phyloP scores from a whole-genome alignment of 2,113 vertebrate species.

The Oryzias curvinotus region DNA sequence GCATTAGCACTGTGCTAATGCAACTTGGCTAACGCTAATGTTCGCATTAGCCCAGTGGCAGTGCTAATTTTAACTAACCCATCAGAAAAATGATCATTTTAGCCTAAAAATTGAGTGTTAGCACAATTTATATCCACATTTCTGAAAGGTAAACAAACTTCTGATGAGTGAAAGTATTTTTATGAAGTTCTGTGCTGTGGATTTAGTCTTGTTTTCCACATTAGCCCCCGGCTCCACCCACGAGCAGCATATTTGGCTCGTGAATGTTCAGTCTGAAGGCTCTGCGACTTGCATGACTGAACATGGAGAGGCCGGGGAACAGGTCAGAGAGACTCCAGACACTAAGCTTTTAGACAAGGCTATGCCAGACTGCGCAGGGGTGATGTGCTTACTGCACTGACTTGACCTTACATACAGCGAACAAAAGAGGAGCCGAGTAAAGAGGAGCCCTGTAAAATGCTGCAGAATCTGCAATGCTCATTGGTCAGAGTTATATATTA shows the following conservation, averaged over 20 bases:
- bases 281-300: slow-evolving; percentile 66
- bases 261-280: slow-evolving; percentile 60
- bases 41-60: no score
- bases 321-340: slow-evolving; percentile 53
- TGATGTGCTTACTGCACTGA: slow-evolving; percentile 48
- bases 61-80: no score
- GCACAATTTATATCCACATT: no score
- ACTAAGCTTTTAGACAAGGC: slow-evolving; percentile 58
- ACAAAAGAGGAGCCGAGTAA: slow-evolving; percentile 41
- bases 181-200: no score
- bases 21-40: no score
- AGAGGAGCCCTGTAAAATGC: slow-evolving; percentile 40
- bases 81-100: no score
- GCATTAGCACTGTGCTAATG: no score
- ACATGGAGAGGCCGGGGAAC: slow-evolving; percentile 50
- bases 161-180: no score
- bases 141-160: no score
- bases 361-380: slow-evolving; percentile 31
- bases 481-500: slow-evolving; percentile 45
- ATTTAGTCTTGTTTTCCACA: no score
- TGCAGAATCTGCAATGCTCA: slow-evolving; percentile 1
- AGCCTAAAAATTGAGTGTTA: no score
- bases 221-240: slow-evolving; percentile 30
- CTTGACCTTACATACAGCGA: slow-evolving; percentile 44
- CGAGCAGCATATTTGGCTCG: slow-evolving; percentile 37